phyloP scores from a whole-genome alignment of 1,140 invertebrate genomes.

The Laupala kohalensis region DNA sequence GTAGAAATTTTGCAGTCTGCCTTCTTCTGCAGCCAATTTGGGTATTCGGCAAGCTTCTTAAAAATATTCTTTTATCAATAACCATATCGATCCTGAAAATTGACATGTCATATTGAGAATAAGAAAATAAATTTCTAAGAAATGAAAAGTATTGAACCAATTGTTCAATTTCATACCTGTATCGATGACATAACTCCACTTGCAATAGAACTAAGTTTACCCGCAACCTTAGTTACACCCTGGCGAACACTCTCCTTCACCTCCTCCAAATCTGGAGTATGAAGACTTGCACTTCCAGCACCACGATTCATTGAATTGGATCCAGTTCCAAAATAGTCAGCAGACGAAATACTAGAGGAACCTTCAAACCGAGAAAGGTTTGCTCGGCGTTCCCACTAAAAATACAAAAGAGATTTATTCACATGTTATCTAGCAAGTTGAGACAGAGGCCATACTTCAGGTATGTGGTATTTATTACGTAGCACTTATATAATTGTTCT shows the following conservation, averaged over 20 bases:
- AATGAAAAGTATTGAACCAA: neutral
- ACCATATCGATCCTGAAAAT: neutral
- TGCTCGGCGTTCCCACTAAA: conserved; percentile 47
- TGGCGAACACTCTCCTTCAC: conserved; percentile 92
- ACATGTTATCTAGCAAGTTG: no score
- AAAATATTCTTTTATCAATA: no score
- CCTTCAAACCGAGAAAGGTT: conserved; percentile 71
- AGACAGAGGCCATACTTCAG: no score
- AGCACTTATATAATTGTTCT: no score
- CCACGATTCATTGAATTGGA: conserved; percentile 25
- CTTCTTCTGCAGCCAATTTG: neutral
- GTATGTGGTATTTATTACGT: no score
- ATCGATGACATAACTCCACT: conserved; percentile 87
- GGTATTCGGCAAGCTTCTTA: neutral
- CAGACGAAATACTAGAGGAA: conserved; percentile 85
- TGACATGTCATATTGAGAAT: no score
- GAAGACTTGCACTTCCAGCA: conserved; percentile 18
- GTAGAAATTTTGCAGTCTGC: neutral
- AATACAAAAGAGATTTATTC: neutral
- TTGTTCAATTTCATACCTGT: conserved; percentile 42
- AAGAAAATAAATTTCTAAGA: neutral
- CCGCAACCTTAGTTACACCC: conserved; percentile 93
- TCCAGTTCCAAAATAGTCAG: conserved; percentile 79
- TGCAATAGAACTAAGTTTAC: conserved; percentile 80
- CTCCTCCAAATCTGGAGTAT: conserved; percentile 75